These are phyloP conservation scores for Psilopogon haemacephalus DNA, from an alignment of 2,113 vertebrate genomes.

Conservation along the genomic window DNA sequence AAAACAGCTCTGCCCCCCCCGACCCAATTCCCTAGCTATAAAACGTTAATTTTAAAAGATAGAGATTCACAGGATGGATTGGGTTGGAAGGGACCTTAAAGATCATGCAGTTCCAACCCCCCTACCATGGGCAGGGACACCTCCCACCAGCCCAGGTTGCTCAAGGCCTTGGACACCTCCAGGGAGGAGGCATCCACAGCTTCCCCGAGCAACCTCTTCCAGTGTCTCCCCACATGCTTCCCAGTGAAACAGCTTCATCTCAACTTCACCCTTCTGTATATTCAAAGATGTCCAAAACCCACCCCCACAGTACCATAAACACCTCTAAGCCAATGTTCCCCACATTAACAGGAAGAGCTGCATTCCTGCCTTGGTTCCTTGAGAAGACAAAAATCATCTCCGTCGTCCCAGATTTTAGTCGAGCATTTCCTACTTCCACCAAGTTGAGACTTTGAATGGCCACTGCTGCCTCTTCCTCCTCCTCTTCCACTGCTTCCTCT, in stretches of 20 bases:
- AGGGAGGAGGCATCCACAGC: no score
- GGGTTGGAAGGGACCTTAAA: no score
- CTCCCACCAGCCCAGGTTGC: no score
- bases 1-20: background rate
- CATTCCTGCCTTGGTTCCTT: constrained; percentile 68
- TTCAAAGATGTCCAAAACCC: background rate
- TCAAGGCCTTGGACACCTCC: no score
- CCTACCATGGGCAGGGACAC: no score
- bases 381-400: constrained; percentile 87
- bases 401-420: constrained; percentile 83
- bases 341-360: constrained; percentile 53
- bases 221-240: background rate
- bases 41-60: background rate
- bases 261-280: background rate
- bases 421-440: constrained; percentile 80
- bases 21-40: background rate
- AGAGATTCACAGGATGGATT: background rate
- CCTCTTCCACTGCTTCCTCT: constrained; percentile 78
- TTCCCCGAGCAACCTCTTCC: no score
- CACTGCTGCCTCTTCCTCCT: constrained; percentile 35
- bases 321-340: fast-evolving
- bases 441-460: constrained; percentile 31
- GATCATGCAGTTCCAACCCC: no score
- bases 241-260: background rate
- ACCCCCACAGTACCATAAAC: background rate